A percentile compares a stretch with the other conserved stretches of the same genome.
Evolutionary conservation across 1,140 invertebrate species (phyloP).

Genomic region (Aradophagus sp.): DNA sequence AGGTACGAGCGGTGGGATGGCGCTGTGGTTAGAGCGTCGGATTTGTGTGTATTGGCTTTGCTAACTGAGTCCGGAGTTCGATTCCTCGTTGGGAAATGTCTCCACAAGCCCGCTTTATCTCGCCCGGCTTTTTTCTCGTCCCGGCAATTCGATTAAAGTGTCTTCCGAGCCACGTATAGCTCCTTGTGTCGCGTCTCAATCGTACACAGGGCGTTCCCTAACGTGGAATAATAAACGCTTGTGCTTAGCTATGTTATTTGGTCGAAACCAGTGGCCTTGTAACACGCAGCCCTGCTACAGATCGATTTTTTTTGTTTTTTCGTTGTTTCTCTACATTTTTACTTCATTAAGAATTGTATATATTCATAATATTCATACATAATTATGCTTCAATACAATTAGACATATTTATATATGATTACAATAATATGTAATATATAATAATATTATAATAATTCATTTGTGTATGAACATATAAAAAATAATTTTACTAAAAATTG

Average conservation of each 20-base stretch:
- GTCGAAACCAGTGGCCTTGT: conserved; percentile 43
- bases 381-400: too few relatives aligned
- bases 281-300: conserved; percentile 68
- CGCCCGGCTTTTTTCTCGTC: not conserved
- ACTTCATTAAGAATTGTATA: too few relatives aligned
- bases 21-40: conserved; percentile 25
- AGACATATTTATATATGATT: too few relatives aligned
- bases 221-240: conserved; percentile 67
- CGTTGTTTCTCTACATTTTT: too few relatives aligned
- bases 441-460: too few relatives aligned
- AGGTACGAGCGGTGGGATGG: not conserved
- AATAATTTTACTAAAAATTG: too few relatives aligned
- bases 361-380: too few relatives aligned
- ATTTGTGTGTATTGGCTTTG: conserved; percentile 23
- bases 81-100: conserved; percentile 31
- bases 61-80: conserved; percentile 48
- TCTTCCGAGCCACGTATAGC: conserved; percentile 59
- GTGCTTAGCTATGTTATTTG: conserved; percentile 67
- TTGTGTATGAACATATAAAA: too few relatives aligned
- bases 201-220: conserved; percentile 64
- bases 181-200: conserved; percentile 62
- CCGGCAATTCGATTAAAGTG: conserved; percentile 24
- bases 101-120: too few relatives aligned
- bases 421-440: too few relatives aligned
- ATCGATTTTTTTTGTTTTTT: too few relatives aligned